A percentile compares a stretch with the other conserved stretches of the same genome.
Evolutionary conservation across 1,140 invertebrate species (phyloP).

Genomic region (Mizuhopecten yessoensis): DNA sequence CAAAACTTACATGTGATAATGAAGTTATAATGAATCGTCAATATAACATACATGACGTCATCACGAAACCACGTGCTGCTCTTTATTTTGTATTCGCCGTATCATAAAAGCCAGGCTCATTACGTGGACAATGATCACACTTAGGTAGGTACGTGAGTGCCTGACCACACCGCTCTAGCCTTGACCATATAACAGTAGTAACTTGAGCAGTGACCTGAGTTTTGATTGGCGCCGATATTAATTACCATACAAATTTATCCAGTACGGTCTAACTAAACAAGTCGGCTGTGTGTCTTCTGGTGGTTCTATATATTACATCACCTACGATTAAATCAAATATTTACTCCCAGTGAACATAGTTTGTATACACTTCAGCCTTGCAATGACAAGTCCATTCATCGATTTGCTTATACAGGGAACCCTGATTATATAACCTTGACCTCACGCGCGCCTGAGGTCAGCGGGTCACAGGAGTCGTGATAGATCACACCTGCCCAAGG

Average conservation of each 20-base stretch:
- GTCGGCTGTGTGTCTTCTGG: background rate
- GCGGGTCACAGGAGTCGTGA: background rate
- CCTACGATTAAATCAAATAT: constrained; percentile 1
- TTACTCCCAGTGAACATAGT: background rate
- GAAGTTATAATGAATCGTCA: no score
- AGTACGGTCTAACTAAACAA: background rate
- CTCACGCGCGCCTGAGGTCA: background rate
- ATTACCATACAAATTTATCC: background rate
- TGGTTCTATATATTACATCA: background rate
- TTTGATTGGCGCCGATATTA: background rate
- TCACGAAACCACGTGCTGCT: no score
- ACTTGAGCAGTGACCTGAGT: background rate
- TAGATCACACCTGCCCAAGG: background rate
- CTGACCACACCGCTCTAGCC: background rate
- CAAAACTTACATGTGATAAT: no score
- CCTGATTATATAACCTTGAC: constrained; percentile 27
- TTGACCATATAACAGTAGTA: background rate
- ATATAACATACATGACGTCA: no score
- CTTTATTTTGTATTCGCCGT: no score
- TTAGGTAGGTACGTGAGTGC: no score
- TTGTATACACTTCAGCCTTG: constrained; percentile 12
- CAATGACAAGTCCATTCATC: constrained; percentile 2
- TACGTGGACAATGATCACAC: no score
- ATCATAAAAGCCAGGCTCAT: no score
- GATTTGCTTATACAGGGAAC: background rate